Evolutionary conservation across 2,113 vertebrate genomes (phyloP).

Genomic region (Pseudorectes ferrugineus): DNA sequence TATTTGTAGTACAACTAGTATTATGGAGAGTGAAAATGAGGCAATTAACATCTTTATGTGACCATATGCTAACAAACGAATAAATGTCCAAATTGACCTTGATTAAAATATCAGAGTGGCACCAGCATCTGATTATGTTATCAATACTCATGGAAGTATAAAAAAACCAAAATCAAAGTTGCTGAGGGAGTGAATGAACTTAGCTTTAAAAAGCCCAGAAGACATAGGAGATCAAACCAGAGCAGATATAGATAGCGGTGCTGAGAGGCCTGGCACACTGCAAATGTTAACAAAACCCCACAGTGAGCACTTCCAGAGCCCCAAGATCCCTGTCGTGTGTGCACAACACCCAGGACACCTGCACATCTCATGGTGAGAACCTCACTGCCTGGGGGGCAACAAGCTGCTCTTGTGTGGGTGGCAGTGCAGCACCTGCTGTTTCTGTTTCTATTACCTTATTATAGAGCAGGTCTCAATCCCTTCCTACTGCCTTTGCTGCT

Average conservation of each 20-base stretch:
- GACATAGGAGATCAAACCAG: not conserved
- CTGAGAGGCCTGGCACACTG: not conserved
- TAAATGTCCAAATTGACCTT: not conserved
- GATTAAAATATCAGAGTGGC: not conserved
- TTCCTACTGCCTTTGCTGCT: not conserved
- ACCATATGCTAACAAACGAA: not conserved
- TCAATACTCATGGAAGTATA: not conserved
- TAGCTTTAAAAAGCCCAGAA: not conserved
- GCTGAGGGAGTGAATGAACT: not conserved
- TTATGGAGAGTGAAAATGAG: not conserved
- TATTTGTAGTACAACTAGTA: not conserved
- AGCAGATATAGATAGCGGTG: not conserved
- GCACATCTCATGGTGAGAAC: not conserved
- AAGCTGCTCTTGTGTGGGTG: not conserved
- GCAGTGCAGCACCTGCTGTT: not conserved
- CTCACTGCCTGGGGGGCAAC: not conserved
- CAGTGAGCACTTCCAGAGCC: not conserved
- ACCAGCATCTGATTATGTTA: not conserved
- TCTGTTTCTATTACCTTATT: not conserved
- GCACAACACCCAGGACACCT: rapidly evolving
- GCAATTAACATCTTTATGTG: not conserved
- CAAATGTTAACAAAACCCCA: not conserved
- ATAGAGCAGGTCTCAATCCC: not conserved
- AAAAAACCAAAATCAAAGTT: not conserved
- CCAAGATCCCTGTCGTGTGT: rapidly evolving